Percentiles rank a stretch among this genome's conserved stretches.
phyloP scores from a whole-genome alignment of 2,113 vertebrate species.

The Zootoca vivipara region DNA sequence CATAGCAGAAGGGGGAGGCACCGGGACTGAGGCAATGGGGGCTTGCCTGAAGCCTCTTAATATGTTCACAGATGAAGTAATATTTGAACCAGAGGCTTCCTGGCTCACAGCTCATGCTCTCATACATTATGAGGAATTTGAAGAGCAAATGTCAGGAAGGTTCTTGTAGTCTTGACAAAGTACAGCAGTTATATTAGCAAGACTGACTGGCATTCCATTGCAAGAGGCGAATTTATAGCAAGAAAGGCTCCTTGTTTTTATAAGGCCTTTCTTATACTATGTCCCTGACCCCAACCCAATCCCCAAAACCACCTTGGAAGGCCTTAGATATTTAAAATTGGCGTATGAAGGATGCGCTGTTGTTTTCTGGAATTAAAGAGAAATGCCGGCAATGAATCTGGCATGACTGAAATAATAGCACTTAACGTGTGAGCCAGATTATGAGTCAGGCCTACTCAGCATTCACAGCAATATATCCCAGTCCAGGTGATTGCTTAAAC shows the following conservation, averaged over 20 bases:
- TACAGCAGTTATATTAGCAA: background rate
- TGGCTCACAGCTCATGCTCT: no score
- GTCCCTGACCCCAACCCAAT: background rate
- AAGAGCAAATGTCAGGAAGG: no score
- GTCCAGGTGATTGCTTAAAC: constrained; percentile 21
- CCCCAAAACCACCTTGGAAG: background rate
- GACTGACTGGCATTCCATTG: background rate
- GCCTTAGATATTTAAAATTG: background rate
- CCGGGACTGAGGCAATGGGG: background rate
- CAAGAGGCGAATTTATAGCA: background rate
- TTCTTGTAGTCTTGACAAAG: no score
- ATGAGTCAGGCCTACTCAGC: constrained; percentile 19
- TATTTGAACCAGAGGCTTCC: no score
- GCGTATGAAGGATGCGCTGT: background rate
- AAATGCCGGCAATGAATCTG: constrained; percentile 16
- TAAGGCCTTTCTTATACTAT: background rate
- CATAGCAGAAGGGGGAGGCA: background rate
- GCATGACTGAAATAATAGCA: constrained; percentile 24
- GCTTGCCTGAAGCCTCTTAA: background rate
- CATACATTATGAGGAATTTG: no score
- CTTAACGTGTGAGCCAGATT: constrained; percentile 20
- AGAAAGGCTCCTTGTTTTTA: background rate
- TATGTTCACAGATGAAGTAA: no score
- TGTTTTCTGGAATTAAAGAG: constrained; percentile 10
- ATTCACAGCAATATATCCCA: constrained; percentile 30